phyloP scores from a whole-genome alignment of 2,113 vertebrate species.

The Cricetomys ansorgei region DNA sequence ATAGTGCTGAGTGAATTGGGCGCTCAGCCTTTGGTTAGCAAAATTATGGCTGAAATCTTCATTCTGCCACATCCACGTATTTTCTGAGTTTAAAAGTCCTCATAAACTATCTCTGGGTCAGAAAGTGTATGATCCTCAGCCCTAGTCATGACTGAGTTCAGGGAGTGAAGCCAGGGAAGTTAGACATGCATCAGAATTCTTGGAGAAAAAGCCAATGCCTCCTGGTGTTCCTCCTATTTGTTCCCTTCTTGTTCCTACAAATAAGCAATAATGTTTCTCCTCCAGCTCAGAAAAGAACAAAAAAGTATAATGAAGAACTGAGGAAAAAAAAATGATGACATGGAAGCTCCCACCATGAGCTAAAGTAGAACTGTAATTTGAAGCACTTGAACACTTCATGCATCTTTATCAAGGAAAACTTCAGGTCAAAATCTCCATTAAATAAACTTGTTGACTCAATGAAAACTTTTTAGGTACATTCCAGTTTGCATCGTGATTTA shows the following conservation, averaged over 20 bases:
- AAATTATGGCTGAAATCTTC: neutral
- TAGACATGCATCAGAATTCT: fast-evolving
- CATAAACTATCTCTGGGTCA: neutral
- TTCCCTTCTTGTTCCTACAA: neutral
- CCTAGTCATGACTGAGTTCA: too few species aligned
- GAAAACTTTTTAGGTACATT: neutral
- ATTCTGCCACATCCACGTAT: neutral
- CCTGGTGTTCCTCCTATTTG: fast-evolving
- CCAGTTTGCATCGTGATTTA: neutral
- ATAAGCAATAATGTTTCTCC: neutral
- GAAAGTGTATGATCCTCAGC: neutral
- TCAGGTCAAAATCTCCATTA: neutral
- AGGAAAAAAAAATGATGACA: neutral
- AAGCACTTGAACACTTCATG: neutral
- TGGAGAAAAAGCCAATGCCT: neutral
- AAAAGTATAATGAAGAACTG: neutral
- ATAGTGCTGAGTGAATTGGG: neutral
- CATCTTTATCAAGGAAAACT: neutral
- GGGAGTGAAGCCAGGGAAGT: neutral
- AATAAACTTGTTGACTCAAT: neutral
- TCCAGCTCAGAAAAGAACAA: neutral
- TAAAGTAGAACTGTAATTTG: neutral
- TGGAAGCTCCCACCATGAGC: neutral
- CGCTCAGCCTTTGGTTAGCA: neutral
- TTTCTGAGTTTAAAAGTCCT: neutral